Conservation (phyloP, 2,888 invertebrate genomes). For the Monochamus alternatus region DNA sequence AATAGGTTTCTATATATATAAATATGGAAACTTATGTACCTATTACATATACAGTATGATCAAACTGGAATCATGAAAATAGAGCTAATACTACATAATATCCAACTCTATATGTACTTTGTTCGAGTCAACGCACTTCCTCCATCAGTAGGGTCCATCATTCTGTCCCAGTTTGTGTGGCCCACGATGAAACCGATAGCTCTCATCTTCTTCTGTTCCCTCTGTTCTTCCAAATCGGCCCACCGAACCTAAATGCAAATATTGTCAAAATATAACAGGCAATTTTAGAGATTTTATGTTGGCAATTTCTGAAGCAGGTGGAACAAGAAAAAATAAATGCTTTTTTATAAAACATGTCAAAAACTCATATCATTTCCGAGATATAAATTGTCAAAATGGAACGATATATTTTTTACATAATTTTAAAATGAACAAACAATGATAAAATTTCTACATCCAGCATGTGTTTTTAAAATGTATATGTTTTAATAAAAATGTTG, state of each 20-base stretch:
- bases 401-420: too few relatives aligned
- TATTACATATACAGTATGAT: not conserved
- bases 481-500: too few relatives aligned
- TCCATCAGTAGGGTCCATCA: slow-evolving; percentile 94
- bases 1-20: slow-evolving; percentile 1
- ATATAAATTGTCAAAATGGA: too few relatives aligned
- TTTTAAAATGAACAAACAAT: too few relatives aligned
- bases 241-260: slow-evolving; percentile 86
- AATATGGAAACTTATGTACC: not conserved
- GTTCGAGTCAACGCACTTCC: slow-evolving; percentile 91
- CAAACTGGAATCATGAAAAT: not conserved
- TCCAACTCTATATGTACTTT: slow-evolving; percentile 80
- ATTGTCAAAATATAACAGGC: not conserved
- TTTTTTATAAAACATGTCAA: too few relatives aligned
- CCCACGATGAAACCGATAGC: slow-evolving; percentile 98
- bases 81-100: not conserved
- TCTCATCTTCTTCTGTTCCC: slow-evolving; percentile 92
- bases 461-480: too few relatives aligned
- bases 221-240: slow-evolving; percentile 97
- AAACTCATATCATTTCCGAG: too few relatives aligned
- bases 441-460: too few relatives aligned
- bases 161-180: slow-evolving; percentile 95
- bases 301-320: too few relatives aligned
- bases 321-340: too few relatives aligned
- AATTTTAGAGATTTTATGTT: not conserved